These are phyloP conservation scores for Numenius arquata DNA, from an alignment of 2,113 vertebrate species.

Conservation along the genomic window DNA sequence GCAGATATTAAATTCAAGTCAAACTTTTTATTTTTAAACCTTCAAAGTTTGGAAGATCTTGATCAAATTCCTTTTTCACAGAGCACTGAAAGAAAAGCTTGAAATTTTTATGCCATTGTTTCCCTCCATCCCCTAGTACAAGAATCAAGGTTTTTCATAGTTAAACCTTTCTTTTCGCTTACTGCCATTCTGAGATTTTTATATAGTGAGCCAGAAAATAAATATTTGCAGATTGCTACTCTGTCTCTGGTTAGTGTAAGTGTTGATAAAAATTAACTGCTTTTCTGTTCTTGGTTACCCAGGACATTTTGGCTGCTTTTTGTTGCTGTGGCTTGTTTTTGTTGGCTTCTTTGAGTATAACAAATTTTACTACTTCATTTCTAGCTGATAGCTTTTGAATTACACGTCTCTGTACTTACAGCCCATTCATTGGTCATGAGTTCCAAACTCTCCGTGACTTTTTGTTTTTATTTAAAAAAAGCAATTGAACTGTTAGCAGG, in stretches of 20 bases:
- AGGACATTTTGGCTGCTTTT: not conserved
- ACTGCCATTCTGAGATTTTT: not conserved
- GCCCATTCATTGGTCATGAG: not conserved
- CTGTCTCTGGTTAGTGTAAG: not conserved
- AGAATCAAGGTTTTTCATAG: not conserved
- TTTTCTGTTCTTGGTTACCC: not conserved
- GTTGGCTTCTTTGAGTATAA: not conserved
- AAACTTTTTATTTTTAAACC: not conserved
- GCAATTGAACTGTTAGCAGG: not conserved
- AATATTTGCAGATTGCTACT: not conserved
- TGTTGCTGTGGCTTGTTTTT: not conserved
- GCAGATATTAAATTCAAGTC: not conserved
- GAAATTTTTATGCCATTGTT: not conserved
- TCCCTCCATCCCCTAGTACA: not conserved
- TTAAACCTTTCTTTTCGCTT: not conserved
- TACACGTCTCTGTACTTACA: not conserved
- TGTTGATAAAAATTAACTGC: not conserved
- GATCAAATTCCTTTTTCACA: not conserved
- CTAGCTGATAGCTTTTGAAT: not conserved
- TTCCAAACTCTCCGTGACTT: not conserved
- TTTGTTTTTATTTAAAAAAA: not conserved
- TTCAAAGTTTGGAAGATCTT: not conserved
- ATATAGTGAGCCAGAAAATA: not conserved
- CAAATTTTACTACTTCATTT: not conserved
- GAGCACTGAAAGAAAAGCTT: not conserved